phyloP scores from a whole-genome alignment of 2,888 invertebrate species.

The Diaprepes abbreviatus region DNA sequence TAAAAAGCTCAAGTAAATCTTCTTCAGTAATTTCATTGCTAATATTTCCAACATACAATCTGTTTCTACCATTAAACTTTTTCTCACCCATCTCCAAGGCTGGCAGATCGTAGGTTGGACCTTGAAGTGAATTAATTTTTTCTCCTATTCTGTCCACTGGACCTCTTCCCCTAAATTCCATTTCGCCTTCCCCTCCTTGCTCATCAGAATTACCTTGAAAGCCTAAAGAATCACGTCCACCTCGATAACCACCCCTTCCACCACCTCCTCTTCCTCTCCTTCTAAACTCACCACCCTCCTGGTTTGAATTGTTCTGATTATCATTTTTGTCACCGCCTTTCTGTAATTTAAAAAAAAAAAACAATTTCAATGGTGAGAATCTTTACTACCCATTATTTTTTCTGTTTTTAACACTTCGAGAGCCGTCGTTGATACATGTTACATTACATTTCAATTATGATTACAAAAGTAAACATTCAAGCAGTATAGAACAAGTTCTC shows the following conservation, averaged over 20 bases:
- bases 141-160: constrained; percentile 64
- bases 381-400: not conserved
- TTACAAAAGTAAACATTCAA: too few species aligned
- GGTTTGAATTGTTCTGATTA: constrained; percentile 15
- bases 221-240: constrained; percentile 51
- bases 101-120: constrained; percentile 84
- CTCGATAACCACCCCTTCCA: constrained; percentile 47
- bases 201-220: constrained; percentile 44
- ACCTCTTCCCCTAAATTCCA: constrained; percentile 40
- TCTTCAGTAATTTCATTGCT: constrained; percentile 90
- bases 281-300: not conserved
- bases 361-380: not conserved
- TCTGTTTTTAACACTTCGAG: too few species aligned
- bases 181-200: constrained; percentile 42
- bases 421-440: not conserved
- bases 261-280: constrained; percentile 10
- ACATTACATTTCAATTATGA: too few species aligned
- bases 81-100: constrained; percentile 81
- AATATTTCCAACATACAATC: constrained; percentile 91
- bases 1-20: constrained; percentile 88
- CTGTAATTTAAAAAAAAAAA: constrained; percentile 25
- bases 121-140: constrained; percentile 78
- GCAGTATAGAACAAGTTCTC: too few species aligned
- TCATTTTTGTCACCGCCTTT: constrained; percentile 25
- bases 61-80: constrained; percentile 92